Evolutionary conservation across 2,797 vertebrate genomes (phyloP), one percentile per base, ranked within the genome.

Genomic region (Jordanella pulchra): DNA sequence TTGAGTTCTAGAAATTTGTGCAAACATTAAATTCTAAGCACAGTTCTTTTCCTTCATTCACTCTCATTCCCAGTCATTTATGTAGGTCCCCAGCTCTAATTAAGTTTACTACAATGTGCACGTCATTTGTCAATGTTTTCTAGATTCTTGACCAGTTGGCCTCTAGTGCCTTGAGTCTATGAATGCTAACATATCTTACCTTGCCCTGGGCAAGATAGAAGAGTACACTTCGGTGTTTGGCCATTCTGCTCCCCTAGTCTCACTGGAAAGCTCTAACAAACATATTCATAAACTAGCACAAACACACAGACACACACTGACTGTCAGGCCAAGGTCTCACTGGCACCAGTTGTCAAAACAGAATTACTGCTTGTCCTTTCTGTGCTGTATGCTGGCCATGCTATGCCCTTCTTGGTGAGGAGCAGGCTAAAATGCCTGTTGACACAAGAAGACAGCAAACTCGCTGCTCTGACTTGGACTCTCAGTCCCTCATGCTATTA

Each of bases 321-420:
- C 85, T 86, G 82, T 71, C 74, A 76, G 72, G 32, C 77, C 78
- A 72, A 82, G 90, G 89, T 87, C 89, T 89, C 77, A 56, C 81
- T 89, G 91, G 89, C 90, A 89, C 87, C 58, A 76, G 64, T 87
- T 94, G 93, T 95, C 93, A 93, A 90, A 93, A 91, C 78, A 77
- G 76, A 89, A 88, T 90, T 91, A 88, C 86, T 91, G 84, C 78
- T 84, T 89, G 84, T 88, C 82, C 85, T 89, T 86, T 84, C 75
- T 74, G 3, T 67, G 65, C 15, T 83, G 88, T 88, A 78, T 70
- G 70, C 55, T 67, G 81, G 83, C 91, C 92, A 92, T 94, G 91
- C 82, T 90, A 88, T 88, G 84, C 79, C 84, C 81, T 84, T 93
- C 89, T 88, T 77, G 61, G 67, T 74, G 81, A 89, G 84, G 72